Conservation (phyloP, 1,140 invertebrate species). For the Drosophila oshimai region DNA sequence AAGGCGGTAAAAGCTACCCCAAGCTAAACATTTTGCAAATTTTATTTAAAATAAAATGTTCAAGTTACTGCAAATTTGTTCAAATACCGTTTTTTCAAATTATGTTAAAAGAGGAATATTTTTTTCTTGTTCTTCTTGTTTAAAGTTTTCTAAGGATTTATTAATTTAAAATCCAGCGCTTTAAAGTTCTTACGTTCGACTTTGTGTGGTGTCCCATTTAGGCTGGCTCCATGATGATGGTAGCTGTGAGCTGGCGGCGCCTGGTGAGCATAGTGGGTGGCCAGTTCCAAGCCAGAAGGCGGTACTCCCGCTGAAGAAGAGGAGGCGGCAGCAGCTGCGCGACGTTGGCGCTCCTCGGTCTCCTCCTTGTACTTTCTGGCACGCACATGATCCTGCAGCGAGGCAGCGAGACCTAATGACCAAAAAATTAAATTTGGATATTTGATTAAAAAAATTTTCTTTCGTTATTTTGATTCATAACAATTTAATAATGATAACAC, state of each 20-base stretch:
- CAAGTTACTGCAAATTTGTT: too few relatives aligned
- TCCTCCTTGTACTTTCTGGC: constrained; percentile 86
- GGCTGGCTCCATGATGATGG: constrained; percentile 28
- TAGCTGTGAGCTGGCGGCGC: constrained; percentile 61
- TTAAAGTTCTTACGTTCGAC: constrained; percentile 76
- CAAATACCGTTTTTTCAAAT: too few relatives aligned
- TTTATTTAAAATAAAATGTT: too few relatives aligned
- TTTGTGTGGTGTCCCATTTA: constrained; percentile 64
- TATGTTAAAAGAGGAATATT: too few relatives aligned
- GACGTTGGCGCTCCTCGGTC: constrained; percentile 80
- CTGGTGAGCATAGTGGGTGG: constrained; percentile 50
- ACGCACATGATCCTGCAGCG: constrained; percentile 90
- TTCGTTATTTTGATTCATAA: too few relatives aligned
- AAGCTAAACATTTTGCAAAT: too few relatives aligned
- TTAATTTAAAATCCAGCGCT: too few relatives aligned
- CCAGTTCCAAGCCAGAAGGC: constrained; percentile 25
- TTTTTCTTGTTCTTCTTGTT: too few relatives aligned
- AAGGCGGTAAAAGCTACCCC: too few relatives aligned
- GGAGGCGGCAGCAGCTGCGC: constrained; percentile 56
- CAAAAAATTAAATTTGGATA: not conserved
- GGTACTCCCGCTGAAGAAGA: constrained; percentile 15
- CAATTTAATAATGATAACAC: too few relatives aligned
- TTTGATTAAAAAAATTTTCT: not conserved
- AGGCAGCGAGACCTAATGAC: constrained; percentile 89
- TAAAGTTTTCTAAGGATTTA: too few relatives aligned